Percentiles rank a stretch among this genome's conserved stretches.
Conservation (phyloP, 2,888 invertebrate species). For the Hypomecis atomaria region DNA sequence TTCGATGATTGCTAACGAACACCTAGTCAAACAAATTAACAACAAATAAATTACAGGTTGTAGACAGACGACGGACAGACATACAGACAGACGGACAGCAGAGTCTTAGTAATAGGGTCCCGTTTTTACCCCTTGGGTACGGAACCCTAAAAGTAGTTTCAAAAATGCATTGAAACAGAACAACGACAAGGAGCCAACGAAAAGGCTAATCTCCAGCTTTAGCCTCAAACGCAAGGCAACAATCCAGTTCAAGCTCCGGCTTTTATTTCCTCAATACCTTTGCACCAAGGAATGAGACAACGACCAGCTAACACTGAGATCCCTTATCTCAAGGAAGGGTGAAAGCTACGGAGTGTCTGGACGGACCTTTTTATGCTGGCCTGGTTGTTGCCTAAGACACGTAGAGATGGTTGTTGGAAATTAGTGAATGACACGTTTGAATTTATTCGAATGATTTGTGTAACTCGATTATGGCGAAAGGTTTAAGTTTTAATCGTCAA, state of each 20-base stretch:
- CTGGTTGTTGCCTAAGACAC: constrained; percentile 32
- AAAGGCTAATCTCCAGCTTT: constrained; percentile 16
- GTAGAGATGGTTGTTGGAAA: constrained; percentile 3
- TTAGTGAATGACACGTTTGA: not conserved
- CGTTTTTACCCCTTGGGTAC: too few relatives aligned
- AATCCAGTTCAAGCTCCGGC: constrained; percentile 23
- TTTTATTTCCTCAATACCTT: constrained; percentile 35
- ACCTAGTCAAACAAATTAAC: too few relatives aligned
- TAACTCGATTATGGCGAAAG: too few relatives aligned
- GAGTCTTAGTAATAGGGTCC: too few relatives aligned
- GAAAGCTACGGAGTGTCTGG: constrained; percentile 45
- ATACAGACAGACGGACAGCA: too few relatives aligned
- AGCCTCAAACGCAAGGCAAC: constrained; percentile 24
- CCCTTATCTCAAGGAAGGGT: constrained; percentile 41
- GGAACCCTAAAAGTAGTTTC: too few relatives aligned
- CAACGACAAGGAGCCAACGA: constrained; percentile 1
- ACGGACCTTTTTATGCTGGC: constrained; percentile 51
- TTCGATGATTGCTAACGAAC: too few relatives aligned
- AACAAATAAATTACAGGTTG: too few relatives aligned
- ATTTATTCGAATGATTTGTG: constrained; percentile 1
- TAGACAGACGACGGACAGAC: too few relatives aligned
- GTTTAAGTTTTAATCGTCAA: too few relatives aligned
- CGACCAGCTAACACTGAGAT: constrained; percentile 48
- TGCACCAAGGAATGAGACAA: constrained; percentile 16
- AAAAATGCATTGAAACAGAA: not conserved